Conservation (phyloP, 1,140 invertebrate genomes). For the Monochamus saltuarius region DNA sequence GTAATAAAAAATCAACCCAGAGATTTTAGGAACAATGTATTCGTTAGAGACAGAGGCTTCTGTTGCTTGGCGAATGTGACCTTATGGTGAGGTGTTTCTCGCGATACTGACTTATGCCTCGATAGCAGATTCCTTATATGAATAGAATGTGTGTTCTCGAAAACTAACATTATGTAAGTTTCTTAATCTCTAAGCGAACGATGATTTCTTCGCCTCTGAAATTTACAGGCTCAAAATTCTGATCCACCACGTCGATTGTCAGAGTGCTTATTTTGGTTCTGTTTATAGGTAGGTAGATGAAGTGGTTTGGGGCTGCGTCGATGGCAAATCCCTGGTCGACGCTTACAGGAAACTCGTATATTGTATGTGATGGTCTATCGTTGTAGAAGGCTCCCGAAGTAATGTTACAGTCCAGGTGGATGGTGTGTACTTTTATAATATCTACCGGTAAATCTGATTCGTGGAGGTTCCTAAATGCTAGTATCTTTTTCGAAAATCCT, state of each 20-base stretch:
- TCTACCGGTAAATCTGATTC: constrained; percentile 31
- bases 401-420: constrained; percentile 31
- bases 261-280: constrained; percentile 26
- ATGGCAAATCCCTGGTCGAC: constrained; percentile 29
- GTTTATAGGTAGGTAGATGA: constrained; percentile 28
- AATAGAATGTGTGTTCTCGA: too few relatives aligned
- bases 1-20: too few relatives aligned
- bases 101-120: too few relatives aligned
- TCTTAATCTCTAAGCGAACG: constrained; percentile 19
- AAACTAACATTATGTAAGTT: too few relatives aligned
- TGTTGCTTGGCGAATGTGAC: too few relatives aligned
- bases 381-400: constrained; percentile 24
- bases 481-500: constrained; percentile 26
- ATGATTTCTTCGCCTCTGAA: constrained; percentile 33
- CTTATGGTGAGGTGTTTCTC: too few relatives aligned
- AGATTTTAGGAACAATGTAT: too few relatives aligned
- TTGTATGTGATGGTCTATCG: constrained; percentile 22
- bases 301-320: constrained; percentile 20
- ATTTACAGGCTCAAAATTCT: constrained; percentile 30
- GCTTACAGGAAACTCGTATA: constrained; percentile 28
- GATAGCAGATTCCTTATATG: too few relatives aligned
- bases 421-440: constrained; percentile 30
- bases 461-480: constrained; percentile 15
- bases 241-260: constrained; percentile 30
- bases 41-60: too few relatives aligned